phyloP scores from a whole-genome alignment of 2,888 invertebrate species.

The Tachystola acroxantha region DNA sequence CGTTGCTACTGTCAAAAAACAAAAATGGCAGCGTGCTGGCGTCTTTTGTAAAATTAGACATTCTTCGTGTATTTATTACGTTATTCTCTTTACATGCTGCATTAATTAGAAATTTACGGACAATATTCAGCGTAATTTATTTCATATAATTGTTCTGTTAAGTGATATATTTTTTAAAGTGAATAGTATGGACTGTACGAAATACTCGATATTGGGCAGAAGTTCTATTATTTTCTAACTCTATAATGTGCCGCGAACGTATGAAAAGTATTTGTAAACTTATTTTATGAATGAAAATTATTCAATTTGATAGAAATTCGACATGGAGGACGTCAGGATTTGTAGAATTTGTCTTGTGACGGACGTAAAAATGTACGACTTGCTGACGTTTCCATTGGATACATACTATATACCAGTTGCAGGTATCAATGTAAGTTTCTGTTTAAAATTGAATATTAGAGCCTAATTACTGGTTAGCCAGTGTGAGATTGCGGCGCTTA shows the following conservation, averaged over 20 bases:
- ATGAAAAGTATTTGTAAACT: constrained; percentile 25
- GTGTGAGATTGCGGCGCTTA: too few relatives aligned
- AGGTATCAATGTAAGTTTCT: constrained; percentile 48
- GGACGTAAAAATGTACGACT: constrained; percentile 47
- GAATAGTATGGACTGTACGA: background rate
- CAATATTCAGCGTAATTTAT: constrained; percentile 12
- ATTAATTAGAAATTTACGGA: constrained; percentile 1
- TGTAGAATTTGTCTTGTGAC: constrained; percentile 57
- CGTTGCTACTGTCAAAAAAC: constrained; percentile 21
- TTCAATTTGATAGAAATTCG: constrained; percentile 7
- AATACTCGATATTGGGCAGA: constrained; percentile 19
- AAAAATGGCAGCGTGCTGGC: constrained; percentile 41
- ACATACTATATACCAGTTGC: constrained; percentile 44
- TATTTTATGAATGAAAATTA: constrained; percentile 12
- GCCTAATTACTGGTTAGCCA: too few relatives aligned
- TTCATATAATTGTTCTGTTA: constrained; percentile 1
- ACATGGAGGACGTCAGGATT: constrained; percentile 50
- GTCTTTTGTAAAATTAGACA: constrained; percentile 56
- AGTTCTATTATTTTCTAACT: constrained; percentile 66
- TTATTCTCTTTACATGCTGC: constrained; percentile 2
- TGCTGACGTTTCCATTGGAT: constrained; percentile 41
- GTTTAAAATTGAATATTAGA: too few relatives aligned
- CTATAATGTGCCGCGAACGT: constrained; percentile 48
- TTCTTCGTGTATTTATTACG: constrained; percentile 29
- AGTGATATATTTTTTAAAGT: constrained; percentile 4